These are phyloP conservation scores for Opisthocomus hoazin DNA, from an alignment of 2,113 vertebrate genomes.

Conservation along the genomic window DNA sequence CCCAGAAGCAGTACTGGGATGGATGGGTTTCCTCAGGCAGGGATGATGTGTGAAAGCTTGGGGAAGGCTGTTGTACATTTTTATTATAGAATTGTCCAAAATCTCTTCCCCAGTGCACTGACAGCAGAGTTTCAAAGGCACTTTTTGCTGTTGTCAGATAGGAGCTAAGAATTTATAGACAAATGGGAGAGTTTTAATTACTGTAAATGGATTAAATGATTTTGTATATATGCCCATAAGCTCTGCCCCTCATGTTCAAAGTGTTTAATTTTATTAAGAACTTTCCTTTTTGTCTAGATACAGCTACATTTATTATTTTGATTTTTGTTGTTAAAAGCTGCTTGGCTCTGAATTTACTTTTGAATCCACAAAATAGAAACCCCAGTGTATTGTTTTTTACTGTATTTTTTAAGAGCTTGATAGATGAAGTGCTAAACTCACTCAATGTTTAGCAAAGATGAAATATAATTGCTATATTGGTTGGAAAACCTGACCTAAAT, in stretches of 20 bases:
- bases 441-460: neutral
- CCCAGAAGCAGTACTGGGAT: neutral
- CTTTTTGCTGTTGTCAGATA: neutral
- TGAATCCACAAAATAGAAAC: neutral
- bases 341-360: neutral
- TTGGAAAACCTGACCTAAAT: neutral
- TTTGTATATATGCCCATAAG: neutral
- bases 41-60: neutral
- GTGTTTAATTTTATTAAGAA: conserved; percentile 11
- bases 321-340: conserved; percentile 1
- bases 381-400: too few relatives aligned
- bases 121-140: neutral
- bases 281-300: neutral
- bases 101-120: neutral
- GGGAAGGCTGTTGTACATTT: neutral
- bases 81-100: neutral
- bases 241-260: neutral
- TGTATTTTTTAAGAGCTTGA: neutral
- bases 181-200: neutral
- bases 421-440: neutral
- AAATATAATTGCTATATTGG: neutral
- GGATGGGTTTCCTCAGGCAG: conserved; percentile 1
- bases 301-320: neutral
- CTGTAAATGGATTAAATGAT: conserved; percentile 35
- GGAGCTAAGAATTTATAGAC: neutral